Base-by-base conservation (phyloP, 64 coral and sea anemone species). In the Exaiptasia diaphana region DNA sequence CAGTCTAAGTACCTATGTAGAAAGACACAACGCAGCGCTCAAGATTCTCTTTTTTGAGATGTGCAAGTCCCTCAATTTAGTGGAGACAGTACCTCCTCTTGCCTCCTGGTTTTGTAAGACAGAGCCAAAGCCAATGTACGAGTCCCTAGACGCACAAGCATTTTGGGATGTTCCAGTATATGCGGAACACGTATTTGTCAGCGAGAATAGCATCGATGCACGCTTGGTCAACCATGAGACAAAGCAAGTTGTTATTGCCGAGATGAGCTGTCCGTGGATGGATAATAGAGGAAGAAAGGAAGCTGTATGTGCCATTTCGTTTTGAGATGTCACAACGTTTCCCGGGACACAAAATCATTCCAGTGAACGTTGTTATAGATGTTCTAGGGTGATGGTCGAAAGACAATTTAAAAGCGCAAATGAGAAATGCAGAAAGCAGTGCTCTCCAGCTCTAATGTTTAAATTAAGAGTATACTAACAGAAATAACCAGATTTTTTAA, bases 211-310 rank as follows among this genome's bases (percentile, higher is more conserved):
- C 18, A 29, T 75, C 3, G 72, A 75, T 46, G 72, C 43, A 11
- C 43, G 72, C 41, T 50, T 52, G 33, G 45, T 46, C 8, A 45
- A 48, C 25, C 13, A 74, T 0, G 35, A 80, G 7, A 41, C 22
- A 80, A 41, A 58, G 20, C 53, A 56, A 58, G 7, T 62, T 36
- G 23, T n/a, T 2, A 31, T 39, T 28, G 21, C 30, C 28, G 77
- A 80, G 38, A 56, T 56, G 53, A 56, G 53, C 53, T 56, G 53
- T 20, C 53, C 53, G 18, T 56, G 53, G 53, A 56, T 56, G 53
- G 53, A 56, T 56, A 56, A 83, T 67, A 83, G 64, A 50, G 55
- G 38, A 59, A 81, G 54, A 81, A 81, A 58, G 77, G 49, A 81
- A 35, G 56, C 56, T 65, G 77, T 50, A 76, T 41, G 27, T 17